phyloP scores from a whole-genome alignment of 64 coral and sea anemone genomes.

The Orbicella faveolata region DNA sequence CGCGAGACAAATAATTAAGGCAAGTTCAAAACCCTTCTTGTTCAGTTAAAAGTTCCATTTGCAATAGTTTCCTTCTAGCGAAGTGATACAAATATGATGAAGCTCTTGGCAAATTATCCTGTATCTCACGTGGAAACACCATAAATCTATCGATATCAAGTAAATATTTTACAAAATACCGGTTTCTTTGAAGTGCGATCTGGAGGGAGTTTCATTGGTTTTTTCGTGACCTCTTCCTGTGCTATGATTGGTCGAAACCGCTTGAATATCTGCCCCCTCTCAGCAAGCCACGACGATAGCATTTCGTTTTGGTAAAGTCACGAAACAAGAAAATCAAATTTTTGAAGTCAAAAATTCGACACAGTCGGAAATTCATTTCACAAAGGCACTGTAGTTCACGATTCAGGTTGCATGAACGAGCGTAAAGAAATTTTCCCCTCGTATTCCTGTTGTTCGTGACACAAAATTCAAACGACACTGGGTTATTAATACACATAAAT shows the following conservation, averaged over 20 bases:
- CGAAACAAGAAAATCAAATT: slow-evolving; percentile 1
- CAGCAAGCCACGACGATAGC: not conserved
- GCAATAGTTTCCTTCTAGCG: too few relatives aligned
- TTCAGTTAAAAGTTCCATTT: not conserved
- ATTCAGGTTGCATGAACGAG: not conserved
- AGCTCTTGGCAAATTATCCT: not conserved
- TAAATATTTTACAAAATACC: slow-evolving; percentile 32
- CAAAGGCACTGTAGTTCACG: not conserved
- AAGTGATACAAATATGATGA: not conserved
- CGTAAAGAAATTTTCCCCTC: not conserved
- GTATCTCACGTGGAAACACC: not conserved
- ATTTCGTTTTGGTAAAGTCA: slow-evolving; percentile 6
- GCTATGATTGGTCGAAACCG: slow-evolving; percentile 9
- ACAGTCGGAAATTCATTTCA: not conserved
- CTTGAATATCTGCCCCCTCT: slow-evolving; percentile 6
- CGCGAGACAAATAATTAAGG: not conserved
- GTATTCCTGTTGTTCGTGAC: slow-evolving; percentile 25
- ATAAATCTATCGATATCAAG: not conserved
- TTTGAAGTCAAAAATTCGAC: not conserved
- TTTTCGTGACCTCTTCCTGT: slow-evolving; percentile 1
- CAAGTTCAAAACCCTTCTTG: not conserved
- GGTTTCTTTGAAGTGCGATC: slow-evolving; percentile 31
- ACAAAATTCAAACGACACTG: slow-evolving; percentile 21
- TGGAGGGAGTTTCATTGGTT: slow-evolving; percentile 5
- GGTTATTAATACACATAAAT: slow-evolving; percentile 27